These are phyloP conservation scores for Auanema freiburgensis DNA, from an alignment of 2,888 invertebrate genomes.

Conservation along the genomic window DNA sequence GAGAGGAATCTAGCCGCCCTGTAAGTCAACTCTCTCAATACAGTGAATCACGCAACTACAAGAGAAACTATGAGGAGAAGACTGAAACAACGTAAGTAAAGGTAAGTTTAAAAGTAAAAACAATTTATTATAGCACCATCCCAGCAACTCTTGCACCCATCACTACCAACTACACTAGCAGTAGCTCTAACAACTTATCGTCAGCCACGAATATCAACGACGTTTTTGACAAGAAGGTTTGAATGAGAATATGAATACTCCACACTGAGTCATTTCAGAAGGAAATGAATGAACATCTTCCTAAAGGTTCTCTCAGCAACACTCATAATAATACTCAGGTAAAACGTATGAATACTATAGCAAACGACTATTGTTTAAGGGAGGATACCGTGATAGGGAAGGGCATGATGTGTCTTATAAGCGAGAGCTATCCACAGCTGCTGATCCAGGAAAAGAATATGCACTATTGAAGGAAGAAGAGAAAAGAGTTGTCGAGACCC, in stretches of 20 bases:
- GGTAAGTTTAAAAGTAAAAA: not conserved
- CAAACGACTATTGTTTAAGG: conserved; percentile 26
- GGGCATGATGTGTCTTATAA: conserved; percentile 59
- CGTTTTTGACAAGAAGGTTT: conserved; percentile 35
- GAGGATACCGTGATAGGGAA: conserved; percentile 52
- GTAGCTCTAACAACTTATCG: not conserved
- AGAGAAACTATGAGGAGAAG: conserved; percentile 44
- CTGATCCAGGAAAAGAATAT: conserved; percentile 56
- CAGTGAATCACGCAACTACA: conserved; percentile 38
- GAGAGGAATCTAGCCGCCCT: conserved; percentile 40
- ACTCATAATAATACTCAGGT: conserved; percentile 53
- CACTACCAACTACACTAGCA: not conserved
- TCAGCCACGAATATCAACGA: conserved; percentile 20
- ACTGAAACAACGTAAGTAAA: conserved; percentile 36
- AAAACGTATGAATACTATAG: conserved; percentile 1
- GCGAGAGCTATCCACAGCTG: conserved; percentile 54
- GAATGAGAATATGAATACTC: not conserved
- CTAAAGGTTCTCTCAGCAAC: conserved; percentile 49
- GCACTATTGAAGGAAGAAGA: conserved; percentile 58
- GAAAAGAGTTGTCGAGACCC: conserved; percentile 55
- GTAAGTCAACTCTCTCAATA: conserved; percentile 44
- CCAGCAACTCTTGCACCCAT: not conserved
- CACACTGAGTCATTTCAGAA: conserved; percentile 12
- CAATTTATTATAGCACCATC: not conserved
- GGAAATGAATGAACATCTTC: conserved; percentile 51